Percentiles rank a stretch among this genome's conserved stretches.
Evolutionary conservation across 2,888 invertebrate genomes (phyloP).

Genomic region (Leptopilina myrica): DNA sequence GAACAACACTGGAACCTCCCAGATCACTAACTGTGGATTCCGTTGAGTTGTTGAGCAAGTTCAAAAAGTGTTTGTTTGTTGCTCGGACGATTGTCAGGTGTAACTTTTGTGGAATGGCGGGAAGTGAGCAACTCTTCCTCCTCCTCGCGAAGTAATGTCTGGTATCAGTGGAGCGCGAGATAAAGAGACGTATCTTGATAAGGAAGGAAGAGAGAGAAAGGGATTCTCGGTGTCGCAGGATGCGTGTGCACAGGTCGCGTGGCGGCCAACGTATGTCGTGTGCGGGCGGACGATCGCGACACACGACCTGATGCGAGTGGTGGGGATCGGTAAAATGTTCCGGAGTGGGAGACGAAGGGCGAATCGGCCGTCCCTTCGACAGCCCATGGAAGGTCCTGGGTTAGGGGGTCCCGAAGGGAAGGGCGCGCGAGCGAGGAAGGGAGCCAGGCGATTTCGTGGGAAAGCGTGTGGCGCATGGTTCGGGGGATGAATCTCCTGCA

Average conservation of each 20-base stretch:
- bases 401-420: constrained; percentile 50
- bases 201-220: constrained; percentile 45
- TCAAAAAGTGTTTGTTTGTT: no score
- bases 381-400: constrained; percentile 44
- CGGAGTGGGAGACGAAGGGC: constrained; percentile 48
- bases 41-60: no score
- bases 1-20: no score
- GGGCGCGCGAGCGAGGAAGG: constrained; percentile 51
- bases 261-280: constrained; percentile 77
- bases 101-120: neutral
- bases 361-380: constrained; percentile 34
- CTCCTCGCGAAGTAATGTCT: constrained; percentile 30
- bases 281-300: constrained; percentile 73
- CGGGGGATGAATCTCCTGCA: constrained; percentile 60
- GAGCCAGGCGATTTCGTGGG: constrained; percentile 71
- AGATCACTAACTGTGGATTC: no score
- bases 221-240: constrained; percentile 56
- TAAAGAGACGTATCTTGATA: constrained; percentile 21
- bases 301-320: constrained; percentile 68
- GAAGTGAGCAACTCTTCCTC: constrained; percentile 16
- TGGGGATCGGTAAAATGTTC: constrained; percentile 58
- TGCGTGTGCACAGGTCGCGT: constrained; percentile 76
- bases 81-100: neutral
- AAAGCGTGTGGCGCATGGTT: constrained; percentile 69
- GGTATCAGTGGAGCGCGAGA: constrained; percentile 43